These are phyloP conservation scores for Capreolus pygargus DNA, from an alignment of 2,113 vertebrate genomes.

Conservation along the genomic window DNA sequence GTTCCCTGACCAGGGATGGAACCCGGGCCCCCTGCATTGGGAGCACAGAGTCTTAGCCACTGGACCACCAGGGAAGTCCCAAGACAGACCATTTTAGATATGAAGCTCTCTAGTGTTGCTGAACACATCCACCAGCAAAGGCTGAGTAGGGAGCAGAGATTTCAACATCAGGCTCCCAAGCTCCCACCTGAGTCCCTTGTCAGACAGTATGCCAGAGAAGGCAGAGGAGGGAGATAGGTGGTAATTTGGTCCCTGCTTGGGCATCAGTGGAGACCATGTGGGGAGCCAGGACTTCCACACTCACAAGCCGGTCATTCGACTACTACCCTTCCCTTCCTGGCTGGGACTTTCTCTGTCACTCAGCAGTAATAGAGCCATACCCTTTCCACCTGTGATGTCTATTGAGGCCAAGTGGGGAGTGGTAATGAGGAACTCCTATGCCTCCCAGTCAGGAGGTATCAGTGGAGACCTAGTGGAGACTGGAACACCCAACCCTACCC, in stretches of 20 bases:
- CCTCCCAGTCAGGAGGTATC: background rate
- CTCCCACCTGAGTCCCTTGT: background rate
- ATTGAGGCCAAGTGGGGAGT: background rate
- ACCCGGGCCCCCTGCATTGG: background rate
- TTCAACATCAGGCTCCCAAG: background rate
- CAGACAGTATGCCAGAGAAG: background rate
- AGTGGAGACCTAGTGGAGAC: background rate
- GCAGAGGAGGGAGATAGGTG: background rate
- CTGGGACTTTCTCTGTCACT: background rate
- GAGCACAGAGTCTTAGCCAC: background rate
- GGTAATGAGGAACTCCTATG: background rate
- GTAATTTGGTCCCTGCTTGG: background rate
- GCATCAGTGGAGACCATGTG: background rate
- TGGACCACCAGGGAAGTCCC: background rate
- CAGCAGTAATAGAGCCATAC: background rate
- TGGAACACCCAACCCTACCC: background rate
- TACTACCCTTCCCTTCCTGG: background rate
- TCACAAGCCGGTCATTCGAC: background rate
- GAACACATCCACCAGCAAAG: background rate
- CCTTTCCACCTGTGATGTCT: background rate
- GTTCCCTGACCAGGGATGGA: background rate
- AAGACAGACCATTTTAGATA: background rate
- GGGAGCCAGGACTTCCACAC: background rate
- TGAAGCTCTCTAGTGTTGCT: background rate
- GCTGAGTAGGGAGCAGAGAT: background rate